Evolutionary conservation across 2,797 vertebrate genomes (phyloP), one percentile per base, ranked within the genome.

Genomic region (Helostoma temminkii): DNA sequence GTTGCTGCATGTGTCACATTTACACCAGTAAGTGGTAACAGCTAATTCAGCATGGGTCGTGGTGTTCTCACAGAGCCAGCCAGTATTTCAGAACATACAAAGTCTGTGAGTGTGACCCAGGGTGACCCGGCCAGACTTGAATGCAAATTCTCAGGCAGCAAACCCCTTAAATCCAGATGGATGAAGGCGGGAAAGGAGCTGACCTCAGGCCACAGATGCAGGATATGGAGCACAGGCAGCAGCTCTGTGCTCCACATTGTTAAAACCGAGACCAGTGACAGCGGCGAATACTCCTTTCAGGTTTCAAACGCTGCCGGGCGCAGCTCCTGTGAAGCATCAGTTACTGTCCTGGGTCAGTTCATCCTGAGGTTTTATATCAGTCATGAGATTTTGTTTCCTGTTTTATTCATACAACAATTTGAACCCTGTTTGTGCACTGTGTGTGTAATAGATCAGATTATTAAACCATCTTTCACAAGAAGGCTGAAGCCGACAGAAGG

Each of bases 91-190:
- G 96, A 98, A 64, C 94, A 95, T 70, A 93, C 94, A 1, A 92
- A 95, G 78, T 96, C 95, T 62, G 91, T 97, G 80, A 95, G 94
- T 87, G 96, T 98, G 63, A 96, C 95, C 18, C 76, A 93, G 81
- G 95, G 96, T 45, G 94, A 97, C 81, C 95, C 95, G 61, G 95
- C 94, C 66, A 95, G 94, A 59, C 90, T 98, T 72, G 95, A 96
- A 72, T 96, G 95, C 88, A 95, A 92, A 89, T 96, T 96, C 91
- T 96, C 95, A n/a, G 96, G 96, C 85, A 96, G 95, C 3, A 97
- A 95, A 86, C 92, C 93, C 18, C 91, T 98, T 42, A 95, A 81
- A 71, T 92, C 88, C 75, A 96, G 91, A 77, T 98, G 96, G 96
- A 92, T 92, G 78, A 97, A 95, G 91, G 93, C 90, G 26, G 95